Evolutionary conservation across 2,888 invertebrate genomes (phyloP).

Genomic region (Ephialtes manifestator): DNA sequence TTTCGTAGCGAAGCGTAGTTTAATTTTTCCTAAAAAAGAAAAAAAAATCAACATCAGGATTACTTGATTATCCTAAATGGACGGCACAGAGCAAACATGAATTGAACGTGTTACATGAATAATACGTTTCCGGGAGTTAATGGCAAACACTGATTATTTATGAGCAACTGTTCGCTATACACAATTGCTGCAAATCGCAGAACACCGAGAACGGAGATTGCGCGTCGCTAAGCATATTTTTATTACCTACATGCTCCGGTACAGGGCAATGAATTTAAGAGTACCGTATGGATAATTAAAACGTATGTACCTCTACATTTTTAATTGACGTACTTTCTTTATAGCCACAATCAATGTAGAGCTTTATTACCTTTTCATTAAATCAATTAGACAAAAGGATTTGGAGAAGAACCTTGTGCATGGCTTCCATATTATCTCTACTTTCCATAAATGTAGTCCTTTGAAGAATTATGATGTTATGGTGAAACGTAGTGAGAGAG

Average conservation of each 20-base stretch:
- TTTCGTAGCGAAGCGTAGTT: conserved; percentile 74
- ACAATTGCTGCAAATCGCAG: conserved; percentile 11
- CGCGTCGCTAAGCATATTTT: neutral
- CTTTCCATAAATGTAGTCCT: too few species aligned
- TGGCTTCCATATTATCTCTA: too few species aligned
- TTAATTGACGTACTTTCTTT: neutral
- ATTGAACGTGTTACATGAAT: conserved; percentile 9
- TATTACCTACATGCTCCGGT: neutral
- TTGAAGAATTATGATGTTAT: too few species aligned
- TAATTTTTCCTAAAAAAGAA: conserved; percentile 77
- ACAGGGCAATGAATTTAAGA: neutral
- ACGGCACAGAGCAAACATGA: neutral
- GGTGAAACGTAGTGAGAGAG: too few species aligned
- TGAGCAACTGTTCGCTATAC: conserved; percentile 22
- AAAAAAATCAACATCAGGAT: conserved; percentile 47
- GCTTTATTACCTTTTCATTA: neutral
- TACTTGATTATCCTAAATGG: conserved; percentile 5
- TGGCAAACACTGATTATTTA: conserved; percentile 28
- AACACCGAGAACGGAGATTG: neutral
- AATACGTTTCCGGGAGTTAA: conserved; percentile 41
- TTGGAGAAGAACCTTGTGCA: too few species aligned
- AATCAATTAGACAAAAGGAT: neutral
- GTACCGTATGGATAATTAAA: neutral
- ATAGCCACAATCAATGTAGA: neutral
- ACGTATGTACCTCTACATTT: neutral